Percentiles rank a stretch among this genome's conserved stretches.
These are phyloP conservation scores for Steinernema carpocapsae DNA, from an alignment of 2,888 invertebrate genomes.

Conservation along the genomic window DNA sequence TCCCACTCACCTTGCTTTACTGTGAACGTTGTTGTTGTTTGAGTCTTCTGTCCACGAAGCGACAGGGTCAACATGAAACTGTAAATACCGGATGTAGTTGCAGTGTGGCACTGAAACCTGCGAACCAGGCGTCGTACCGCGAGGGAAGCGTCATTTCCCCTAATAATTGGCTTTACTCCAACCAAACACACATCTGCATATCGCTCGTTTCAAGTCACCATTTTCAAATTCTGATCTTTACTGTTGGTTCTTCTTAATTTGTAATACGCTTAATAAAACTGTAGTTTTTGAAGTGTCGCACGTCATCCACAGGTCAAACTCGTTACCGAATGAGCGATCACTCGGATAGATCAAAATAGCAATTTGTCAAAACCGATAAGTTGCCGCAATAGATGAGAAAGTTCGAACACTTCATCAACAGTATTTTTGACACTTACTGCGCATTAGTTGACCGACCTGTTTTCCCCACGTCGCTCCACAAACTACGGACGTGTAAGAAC, in stretches of 20 bases:
- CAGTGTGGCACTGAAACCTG: neutral
- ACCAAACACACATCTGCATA: neutral
- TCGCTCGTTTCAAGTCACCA: neutral
- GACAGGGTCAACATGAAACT: neutral
- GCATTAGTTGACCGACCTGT: no score
- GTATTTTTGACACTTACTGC: no score
- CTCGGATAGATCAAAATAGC: no score
- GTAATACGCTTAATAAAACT: no score
- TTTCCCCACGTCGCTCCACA: no score
- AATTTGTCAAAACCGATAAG: no score
- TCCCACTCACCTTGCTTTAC: neutral
- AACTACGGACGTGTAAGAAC: no score
- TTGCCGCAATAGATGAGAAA: no score
- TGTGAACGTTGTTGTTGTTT: conserved; percentile 26
- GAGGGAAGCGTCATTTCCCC: neutral
- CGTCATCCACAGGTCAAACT: no score
- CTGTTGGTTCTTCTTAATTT: neutral
- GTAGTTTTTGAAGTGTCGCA: no score
- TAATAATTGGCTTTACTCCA: conserved; percentile 3
- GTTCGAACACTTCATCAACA: no score
- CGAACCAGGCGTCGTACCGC: neutral
- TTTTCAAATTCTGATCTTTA: neutral
- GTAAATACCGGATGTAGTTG: neutral
- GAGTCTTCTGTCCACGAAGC: neutral
- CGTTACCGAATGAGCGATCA: no score